phyloP scores from a whole-genome alignment of 2,888 invertebrate genomes.

The Sinotaia quadrata region DNA sequence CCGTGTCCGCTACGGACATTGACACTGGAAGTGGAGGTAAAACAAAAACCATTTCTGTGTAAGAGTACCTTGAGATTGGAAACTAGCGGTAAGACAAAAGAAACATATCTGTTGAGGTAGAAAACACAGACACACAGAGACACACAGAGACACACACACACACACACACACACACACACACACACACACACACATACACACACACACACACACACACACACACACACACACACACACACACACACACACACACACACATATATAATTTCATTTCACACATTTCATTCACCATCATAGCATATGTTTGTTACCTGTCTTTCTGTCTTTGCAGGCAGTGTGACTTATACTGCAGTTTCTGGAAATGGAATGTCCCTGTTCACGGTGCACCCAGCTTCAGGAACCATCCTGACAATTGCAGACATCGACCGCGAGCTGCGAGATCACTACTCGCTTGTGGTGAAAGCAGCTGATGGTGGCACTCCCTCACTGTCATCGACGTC shows the following conservation, averaged over 20 bases:
- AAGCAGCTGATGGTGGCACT: slow-evolving; percentile 48
- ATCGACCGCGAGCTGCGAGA: slow-evolving; percentile 50
- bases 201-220: background rate
- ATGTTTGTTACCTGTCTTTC: too few species aligned
- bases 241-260: slow-evolving; percentile 7
- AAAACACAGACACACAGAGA: too few species aligned
- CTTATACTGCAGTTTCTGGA: slow-evolving; percentile 49
- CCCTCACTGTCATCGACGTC: slow-evolving; percentile 42
- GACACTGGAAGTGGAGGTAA: slow-evolving; percentile 13
- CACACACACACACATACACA: background rate
- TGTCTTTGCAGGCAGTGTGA: slow-evolving; percentile 42
- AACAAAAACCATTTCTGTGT: too few species aligned
- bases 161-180: background rate
- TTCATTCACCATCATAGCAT: too few species aligned
- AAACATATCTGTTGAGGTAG: too few species aligned
- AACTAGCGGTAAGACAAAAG: too few species aligned
- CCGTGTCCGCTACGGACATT: slow-evolving; percentile 33
- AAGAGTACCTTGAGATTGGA: too few species aligned
- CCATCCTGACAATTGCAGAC: slow-evolving; percentile 38
- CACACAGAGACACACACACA: too few species aligned
- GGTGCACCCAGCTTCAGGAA: slow-evolving; percentile 49
- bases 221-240: slow-evolving; percentile 9
- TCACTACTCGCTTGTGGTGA: slow-evolving; percentile 32
- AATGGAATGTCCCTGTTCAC: slow-evolving; percentile 47
- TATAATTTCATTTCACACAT: background rate